Evolutionary conservation across 2,888 invertebrate species (phyloP).

Genomic region (Tridacna crocea): DNA sequence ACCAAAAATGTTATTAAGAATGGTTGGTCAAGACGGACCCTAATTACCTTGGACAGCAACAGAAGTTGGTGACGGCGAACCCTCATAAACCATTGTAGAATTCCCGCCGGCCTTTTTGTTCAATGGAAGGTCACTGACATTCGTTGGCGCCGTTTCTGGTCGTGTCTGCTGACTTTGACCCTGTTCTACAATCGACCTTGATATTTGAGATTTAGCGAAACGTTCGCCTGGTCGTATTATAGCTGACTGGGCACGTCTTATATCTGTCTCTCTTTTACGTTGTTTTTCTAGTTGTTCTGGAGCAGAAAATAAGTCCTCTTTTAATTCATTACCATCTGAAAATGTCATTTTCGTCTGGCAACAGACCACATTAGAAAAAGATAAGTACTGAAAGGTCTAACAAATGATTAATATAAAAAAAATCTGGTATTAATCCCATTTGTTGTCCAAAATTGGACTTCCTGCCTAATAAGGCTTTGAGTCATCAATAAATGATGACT

Average conservation of each 20-base stretch:
- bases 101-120: slow-evolving; percentile 2
- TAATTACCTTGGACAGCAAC: background rate
- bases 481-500: too few relatives aligned
- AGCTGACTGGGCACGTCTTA: slow-evolving; percentile 52
- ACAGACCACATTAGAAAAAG: too few relatives aligned
- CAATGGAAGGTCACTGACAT: slow-evolving; percentile 9
- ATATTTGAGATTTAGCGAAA: slow-evolving; percentile 39
- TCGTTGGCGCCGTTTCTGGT: slow-evolving; percentile 2
- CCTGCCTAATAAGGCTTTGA: too few relatives aligned
- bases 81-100: background rate
- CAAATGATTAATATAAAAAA: too few relatives aligned
- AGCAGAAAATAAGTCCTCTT: background rate
- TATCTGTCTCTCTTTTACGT: slow-evolving; percentile 47
- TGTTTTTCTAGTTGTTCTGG: slow-evolving; percentile 68
- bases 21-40: too few relatives aligned
- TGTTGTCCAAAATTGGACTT: too few relatives aligned
- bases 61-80: background rate
- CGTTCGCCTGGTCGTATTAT: slow-evolving; percentile 47
- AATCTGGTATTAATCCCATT: too few relatives aligned
- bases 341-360: too few relatives aligned
- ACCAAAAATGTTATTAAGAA: too few relatives aligned
- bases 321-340: too few relatives aligned
- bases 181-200: background rate
- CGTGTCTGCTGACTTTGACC: background rate
- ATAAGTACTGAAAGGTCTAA: too few relatives aligned